Percentiles rank a stretch among this genome's conserved stretches.
These are phyloP conservation scores for Oasisia sp. DNA, from an alignment of 2,888 invertebrate species.

Conservation along the genomic window DNA sequence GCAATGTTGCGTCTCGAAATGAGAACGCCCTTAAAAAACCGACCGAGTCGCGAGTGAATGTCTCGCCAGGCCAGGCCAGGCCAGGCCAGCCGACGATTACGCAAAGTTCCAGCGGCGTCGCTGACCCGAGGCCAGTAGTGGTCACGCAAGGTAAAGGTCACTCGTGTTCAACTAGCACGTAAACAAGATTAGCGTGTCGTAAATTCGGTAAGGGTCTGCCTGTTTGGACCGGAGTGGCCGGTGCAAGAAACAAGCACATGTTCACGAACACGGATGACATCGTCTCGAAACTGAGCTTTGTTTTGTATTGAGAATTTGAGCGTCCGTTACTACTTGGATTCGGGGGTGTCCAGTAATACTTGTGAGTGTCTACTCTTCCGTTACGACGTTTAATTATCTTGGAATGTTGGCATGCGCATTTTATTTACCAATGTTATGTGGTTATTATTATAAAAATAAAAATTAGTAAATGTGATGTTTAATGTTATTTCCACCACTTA, in stretches of 20 bases:
- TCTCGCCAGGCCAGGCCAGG: not conserved
- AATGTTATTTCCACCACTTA: too few relatives aligned
- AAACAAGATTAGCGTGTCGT: conserved; percentile 17
- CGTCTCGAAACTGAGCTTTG: conserved; percentile 20
- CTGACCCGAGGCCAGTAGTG: conserved; percentile 17
- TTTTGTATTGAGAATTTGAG: not conserved
- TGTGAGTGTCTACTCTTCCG: not conserved
- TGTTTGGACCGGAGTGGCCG: conserved; percentile 17
- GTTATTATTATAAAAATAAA: not conserved
- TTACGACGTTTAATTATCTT: not conserved
- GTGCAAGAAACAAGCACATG: not conserved
- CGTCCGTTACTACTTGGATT: not conserved
- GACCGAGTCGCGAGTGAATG: not conserved
- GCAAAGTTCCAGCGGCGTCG: conserved; percentile 17
- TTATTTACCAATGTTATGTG: not conserved
- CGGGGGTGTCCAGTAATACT: not conserved
- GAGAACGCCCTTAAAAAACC: not conserved
- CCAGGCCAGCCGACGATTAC: not conserved
- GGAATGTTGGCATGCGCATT: not conserved
- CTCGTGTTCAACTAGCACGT: not conserved
- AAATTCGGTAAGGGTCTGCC: conserved; percentile 6
- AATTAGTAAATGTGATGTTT: not conserved
- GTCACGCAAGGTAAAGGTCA: conserved; percentile 17
- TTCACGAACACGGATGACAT: not conserved
- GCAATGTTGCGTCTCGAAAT: not conserved